phyloP scores from a whole-genome alignment of 1,140 invertebrate species.

The Scaptomyza hsui region DNA sequence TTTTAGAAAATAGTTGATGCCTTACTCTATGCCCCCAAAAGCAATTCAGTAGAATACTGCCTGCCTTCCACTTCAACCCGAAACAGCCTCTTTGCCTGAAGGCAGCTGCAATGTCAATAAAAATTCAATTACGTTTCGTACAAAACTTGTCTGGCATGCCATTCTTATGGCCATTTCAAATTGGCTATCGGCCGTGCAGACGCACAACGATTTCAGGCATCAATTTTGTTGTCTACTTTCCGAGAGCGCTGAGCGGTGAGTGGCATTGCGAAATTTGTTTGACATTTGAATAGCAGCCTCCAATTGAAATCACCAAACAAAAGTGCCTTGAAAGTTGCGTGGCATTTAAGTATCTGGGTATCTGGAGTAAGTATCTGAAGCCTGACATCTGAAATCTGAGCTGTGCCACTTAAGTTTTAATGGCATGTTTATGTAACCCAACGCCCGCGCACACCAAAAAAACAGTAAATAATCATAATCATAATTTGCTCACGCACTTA shows the following conservation, averaged over 20 bases:
- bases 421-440: conserved; percentile 75
- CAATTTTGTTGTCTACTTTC: conserved; percentile 59
- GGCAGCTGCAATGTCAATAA: conserved; percentile 71
- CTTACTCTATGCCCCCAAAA: conserved; percentile 15
- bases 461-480: conserved; percentile 71
- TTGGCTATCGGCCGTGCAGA: conserved; percentile 43
- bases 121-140: conserved; percentile 76
- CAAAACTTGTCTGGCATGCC: conserved; percentile 49
- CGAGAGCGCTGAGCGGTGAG: conserved; percentile 30
- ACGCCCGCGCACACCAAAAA: conserved; percentile 25
- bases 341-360: not conserved
- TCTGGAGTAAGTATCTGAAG: conserved; percentile 1
- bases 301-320: conserved; percentile 51
- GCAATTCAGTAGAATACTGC: conserved; percentile 2
- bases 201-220: conserved; percentile 42
- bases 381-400: conserved; percentile 48
- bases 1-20: conserved; percentile 23
- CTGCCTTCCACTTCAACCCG: not conserved
- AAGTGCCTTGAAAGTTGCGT: conserved; percentile 21
- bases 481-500: conserved; percentile 35
- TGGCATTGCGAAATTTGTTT: conserved; percentile 63
- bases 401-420: conserved; percentile 71
- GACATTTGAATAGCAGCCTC: conserved; percentile 51
- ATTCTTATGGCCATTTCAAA: conserved; percentile 72
- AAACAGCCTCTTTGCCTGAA: conserved; percentile 4